These are phyloP conservation scores for Petrocephalus schoutedeni DNA, from an alignment of 2,797 vertebrate genomes.

Conservation along the genomic window DNA sequence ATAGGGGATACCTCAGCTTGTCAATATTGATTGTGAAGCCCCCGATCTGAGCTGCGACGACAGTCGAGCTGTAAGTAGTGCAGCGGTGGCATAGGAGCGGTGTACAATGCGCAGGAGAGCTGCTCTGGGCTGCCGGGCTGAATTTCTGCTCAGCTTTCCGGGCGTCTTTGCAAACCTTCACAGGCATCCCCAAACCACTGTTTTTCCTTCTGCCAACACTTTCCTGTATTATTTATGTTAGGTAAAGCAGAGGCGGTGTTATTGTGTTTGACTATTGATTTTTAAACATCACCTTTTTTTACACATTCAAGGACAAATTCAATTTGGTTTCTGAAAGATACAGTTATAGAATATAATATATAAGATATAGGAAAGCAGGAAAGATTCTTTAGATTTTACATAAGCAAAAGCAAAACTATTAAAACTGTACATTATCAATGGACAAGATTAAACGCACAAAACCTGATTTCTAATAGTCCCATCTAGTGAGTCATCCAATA, in stretches of 20 bases:
- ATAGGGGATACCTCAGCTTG: slow-evolving; percentile 11
- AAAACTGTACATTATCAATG: not conserved
- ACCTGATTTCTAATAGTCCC: not conserved
- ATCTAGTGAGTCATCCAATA: not conserved
- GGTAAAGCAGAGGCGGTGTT: not conserved
- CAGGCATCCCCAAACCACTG: not conserved
- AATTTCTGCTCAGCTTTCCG: not conserved
- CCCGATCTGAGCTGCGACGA: slow-evolving; percentile 1
- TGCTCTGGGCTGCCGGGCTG: not conserved
- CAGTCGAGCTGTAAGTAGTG: not conserved
- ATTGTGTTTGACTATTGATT: not conserved
- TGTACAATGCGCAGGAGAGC: not conserved
- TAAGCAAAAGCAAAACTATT: not conserved
- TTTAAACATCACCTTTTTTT: not conserved
- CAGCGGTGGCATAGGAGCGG: not conserved
- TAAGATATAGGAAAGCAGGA: not conserved
- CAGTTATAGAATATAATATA: not conserved
- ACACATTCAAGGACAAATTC: not conserved
- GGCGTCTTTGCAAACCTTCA: not conserved
- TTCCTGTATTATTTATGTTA: not conserved
- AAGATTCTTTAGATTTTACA: not conserved
- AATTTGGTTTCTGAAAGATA: not conserved
- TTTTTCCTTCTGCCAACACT: not conserved
- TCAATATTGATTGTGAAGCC: slow-evolving; percentile 3
- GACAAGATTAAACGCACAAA: not conserved